Evolutionary conservation across 2,888 invertebrate genomes (phyloP).

Genomic region (Euspilapteryx auroguttella): DNA sequence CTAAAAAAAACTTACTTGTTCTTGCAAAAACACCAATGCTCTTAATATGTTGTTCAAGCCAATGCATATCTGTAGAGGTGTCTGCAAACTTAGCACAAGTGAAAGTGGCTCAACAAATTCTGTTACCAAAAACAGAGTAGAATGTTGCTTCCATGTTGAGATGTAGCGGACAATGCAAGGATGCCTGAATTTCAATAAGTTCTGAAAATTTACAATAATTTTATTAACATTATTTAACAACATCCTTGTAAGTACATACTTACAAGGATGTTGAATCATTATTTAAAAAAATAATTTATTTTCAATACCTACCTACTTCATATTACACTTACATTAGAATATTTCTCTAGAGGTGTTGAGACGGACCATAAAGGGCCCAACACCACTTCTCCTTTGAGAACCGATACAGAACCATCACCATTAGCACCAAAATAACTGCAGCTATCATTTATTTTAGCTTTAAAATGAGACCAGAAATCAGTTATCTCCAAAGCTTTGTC

Average conservation of each 20-base stretch:
- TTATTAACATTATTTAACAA: neutral
- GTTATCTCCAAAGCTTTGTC: constrained; percentile 76
- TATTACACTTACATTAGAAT: constrained; percentile 68
- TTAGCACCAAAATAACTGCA: constrained; percentile 54
- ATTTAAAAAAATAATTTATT: too few relatives aligned
- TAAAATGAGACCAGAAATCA: constrained; percentile 77
- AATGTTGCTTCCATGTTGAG: constrained; percentile 77
- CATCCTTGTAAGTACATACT: too few relatives aligned
- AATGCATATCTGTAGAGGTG: constrained; percentile 80
- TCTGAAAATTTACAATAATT: constrained; percentile 59
- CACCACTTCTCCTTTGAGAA: constrained; percentile 75
- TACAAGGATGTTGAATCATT: too few relatives aligned
- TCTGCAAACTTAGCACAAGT: constrained; percentile 65
- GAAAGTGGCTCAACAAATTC: constrained; percentile 80
- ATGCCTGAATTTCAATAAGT: constrained; percentile 82
- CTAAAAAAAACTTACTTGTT: constrained; percentile 67
- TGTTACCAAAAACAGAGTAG: constrained; percentile 76
- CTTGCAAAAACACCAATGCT: constrained; percentile 81
- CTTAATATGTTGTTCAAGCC: constrained; percentile 81
- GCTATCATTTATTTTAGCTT: constrained; percentile 61
- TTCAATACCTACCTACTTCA: too few relatives aligned
- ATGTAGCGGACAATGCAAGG: constrained; percentile 84
- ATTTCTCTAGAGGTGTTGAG: constrained; percentile 73
- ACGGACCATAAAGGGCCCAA: constrained; percentile 65
- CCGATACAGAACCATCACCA: constrained; percentile 66